A percentile compares a stretch with the other conserved stretches of the same genome.
Evolutionary conservation across 2,888 invertebrate species (phyloP).

Genomic region (Polydrusus cervinus): DNA sequence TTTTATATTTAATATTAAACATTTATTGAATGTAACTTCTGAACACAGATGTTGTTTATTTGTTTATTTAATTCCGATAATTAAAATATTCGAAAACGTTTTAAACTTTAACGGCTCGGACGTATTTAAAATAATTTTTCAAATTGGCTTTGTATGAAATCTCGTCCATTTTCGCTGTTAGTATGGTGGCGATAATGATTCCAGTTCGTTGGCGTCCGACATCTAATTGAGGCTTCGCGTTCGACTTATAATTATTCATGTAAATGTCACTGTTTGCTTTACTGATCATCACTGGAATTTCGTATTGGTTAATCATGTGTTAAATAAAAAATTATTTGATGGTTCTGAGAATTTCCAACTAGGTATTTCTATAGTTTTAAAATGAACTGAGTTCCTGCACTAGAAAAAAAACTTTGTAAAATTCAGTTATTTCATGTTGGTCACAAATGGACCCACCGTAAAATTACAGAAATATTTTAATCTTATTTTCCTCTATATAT

Average conservation of each 20-base stretch:
- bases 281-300: constrained; percentile 59
- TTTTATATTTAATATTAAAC: too few relatives aligned
- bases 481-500: too few relatives aligned
- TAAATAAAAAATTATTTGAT: constrained; percentile 48
- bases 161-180: constrained; percentile 61
- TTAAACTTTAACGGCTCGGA: constrained; percentile 54
- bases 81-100: constrained; percentile 51
- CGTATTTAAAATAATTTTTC: constrained; percentile 60
- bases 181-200: constrained; percentile 65
- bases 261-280: constrained; percentile 63
- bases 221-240: constrained; percentile 65
- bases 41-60: too few relatives aligned
- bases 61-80: constrained; percentile 51
- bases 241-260: constrained; percentile 62
- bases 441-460: too few relatives aligned
- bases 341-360: constrained; percentile 31
- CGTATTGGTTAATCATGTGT: constrained; percentile 61
- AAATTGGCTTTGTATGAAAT: constrained; percentile 59
- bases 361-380: not conserved
- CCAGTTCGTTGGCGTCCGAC: constrained; percentile 63
- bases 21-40: too few relatives aligned
- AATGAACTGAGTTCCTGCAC: too few relatives aligned
- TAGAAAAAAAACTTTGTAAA: too few relatives aligned
- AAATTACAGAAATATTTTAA: too few relatives aligned
- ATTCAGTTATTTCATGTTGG: too few relatives aligned